phyloP scores from a whole-genome alignment of 2,113 vertebrate species.

The Oostethus manadensis region DNA sequence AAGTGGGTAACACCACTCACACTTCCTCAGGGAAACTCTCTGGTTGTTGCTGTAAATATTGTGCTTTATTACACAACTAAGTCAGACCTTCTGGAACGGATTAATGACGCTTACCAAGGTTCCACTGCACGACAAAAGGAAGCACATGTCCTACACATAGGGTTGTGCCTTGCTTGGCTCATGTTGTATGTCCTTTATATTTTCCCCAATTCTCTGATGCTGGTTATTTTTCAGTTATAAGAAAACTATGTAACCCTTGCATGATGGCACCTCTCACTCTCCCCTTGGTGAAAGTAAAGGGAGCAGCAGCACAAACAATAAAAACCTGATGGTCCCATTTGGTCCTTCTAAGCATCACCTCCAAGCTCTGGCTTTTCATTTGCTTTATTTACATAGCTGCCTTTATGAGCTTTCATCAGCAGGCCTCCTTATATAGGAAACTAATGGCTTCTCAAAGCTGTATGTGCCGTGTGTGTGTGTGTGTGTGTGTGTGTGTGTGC shows the following conservation, averaged over 20 bases:
- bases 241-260: constrained; percentile 53
- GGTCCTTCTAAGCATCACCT: constrained; percentile 50
- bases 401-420: constrained; percentile 72
- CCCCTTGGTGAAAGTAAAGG: constrained; percentile 67
- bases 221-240: constrained; percentile 43
- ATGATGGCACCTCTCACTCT: constrained; percentile 59
- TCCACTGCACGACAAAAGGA: no score
- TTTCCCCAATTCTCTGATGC: not conserved
- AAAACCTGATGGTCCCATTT: constrained; percentile 55
- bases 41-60: no score
- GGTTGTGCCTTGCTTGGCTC: no score
- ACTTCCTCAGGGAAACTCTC: no score
- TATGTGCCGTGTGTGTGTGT: constrained; percentile 35
- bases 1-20: no score
- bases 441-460: constrained; percentile 59
- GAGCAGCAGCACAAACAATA: constrained; percentile 72
- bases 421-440: constrained; percentile 64
- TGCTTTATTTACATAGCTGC: constrained; percentile 71
- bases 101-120: no score
- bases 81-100: no score
- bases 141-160: no score
- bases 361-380: constrained; percentile 64
- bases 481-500: constrained; percentile 2
- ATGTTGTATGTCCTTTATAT: no score
- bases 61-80: no score